Conservation (phyloP, 2,113 vertebrate genomes). For the Onychorhynchus coronatus region DNA sequence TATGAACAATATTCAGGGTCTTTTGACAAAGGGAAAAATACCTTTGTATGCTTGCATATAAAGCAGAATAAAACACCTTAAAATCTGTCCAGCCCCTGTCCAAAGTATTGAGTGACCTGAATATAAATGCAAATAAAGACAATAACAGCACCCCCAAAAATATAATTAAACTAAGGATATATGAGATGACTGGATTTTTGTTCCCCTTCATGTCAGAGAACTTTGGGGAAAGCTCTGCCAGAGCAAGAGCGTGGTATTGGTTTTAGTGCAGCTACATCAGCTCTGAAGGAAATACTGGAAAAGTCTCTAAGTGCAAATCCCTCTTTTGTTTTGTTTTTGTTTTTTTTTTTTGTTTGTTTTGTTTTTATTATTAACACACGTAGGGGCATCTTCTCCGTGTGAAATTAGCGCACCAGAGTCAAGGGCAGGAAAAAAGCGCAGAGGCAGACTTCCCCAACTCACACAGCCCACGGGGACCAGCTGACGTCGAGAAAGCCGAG, state of each 20-base stretch:
- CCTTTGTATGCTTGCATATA: not conserved
- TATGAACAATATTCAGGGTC: not conserved
- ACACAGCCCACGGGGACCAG: constrained; percentile 77
- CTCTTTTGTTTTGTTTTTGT: not conserved
- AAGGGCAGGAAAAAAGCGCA: constrained; percentile 76
- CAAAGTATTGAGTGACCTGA: not conserved
- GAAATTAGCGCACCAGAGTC: constrained; percentile 74
- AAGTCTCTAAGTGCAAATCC: not conserved
- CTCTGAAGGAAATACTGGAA: not conserved
- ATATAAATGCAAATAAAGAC: not conserved
- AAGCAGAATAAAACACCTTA: not conserved
- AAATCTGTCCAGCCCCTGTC: not conserved
- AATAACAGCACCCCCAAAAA: not conserved
- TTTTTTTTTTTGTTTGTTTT: not conserved
- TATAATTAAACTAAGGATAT: not conserved
- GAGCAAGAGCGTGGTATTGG: not conserved
- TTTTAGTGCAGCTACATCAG: not conserved
- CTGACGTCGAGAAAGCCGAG: constrained; percentile 72
- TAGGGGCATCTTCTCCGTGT: constrained; percentile 28
- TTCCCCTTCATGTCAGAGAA: not conserved
- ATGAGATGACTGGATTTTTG: not conserved
- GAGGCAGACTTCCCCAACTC: constrained; percentile 66
- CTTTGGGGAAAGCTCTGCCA: not conserved
- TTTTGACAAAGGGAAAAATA: not conserved
- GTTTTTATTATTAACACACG: not conserved